phyloP scores from a whole-genome alignment of 2,797 vertebrate species.

The Mustela erminea region DNA sequence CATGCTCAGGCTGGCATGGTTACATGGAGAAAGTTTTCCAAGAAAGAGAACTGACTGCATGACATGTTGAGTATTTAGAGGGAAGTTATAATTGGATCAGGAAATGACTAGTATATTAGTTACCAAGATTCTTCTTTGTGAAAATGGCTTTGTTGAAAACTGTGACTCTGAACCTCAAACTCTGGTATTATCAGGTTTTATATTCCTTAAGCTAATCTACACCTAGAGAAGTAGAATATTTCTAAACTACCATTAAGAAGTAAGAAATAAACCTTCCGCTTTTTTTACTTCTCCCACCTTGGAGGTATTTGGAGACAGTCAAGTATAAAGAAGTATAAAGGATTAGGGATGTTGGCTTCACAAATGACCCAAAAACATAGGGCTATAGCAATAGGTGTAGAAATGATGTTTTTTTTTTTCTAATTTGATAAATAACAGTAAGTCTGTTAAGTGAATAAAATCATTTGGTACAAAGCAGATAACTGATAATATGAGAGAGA shows the following conservation, averaged over 20 bases:
- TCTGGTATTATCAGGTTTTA: neutral
- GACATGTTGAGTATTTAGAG: neutral
- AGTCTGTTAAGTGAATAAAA: neutral
- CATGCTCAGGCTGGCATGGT: neutral
- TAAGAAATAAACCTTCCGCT: neutral
- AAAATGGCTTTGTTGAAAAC: neutral
- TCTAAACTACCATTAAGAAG: neutral
- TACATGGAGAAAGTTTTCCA: neutral
- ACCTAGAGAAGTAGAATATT: neutral
- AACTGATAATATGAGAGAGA: neutral
- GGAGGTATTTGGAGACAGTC: neutral
- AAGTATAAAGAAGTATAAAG: neutral
- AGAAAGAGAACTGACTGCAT: neutral
- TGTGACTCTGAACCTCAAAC: neutral
- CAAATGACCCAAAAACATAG: neutral
- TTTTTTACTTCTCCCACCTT: neutral
- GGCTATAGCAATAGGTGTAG: neutral
- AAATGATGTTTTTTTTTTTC: neutral
- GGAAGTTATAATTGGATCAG: neutral
- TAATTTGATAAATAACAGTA: neutral
- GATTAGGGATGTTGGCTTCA: neutral
- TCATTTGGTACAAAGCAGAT: neutral
- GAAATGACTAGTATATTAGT: neutral
- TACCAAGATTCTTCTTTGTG: neutral
- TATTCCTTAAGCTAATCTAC: neutral